Evolutionary conservation across 2,888 invertebrate genomes (phyloP).

Genomic region (Patella ulyssiponensis): DNA sequence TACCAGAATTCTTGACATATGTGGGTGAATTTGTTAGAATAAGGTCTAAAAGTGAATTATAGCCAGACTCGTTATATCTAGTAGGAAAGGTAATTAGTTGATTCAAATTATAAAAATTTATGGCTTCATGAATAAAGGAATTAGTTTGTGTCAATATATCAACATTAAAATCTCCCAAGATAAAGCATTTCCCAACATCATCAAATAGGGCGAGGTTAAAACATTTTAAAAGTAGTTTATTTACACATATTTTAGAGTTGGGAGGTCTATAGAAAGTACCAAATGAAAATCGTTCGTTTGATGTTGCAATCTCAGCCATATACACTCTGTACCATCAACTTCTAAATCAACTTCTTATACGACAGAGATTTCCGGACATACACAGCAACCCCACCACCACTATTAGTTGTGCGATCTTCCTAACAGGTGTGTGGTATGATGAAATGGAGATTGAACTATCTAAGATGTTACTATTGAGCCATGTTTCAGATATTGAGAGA

Average conservation of each 20-base stretch:
- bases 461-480: not conserved
- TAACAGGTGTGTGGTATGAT: not conserved
- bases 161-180: slow-evolving; percentile 10
- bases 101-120: not conserved
- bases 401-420: not conserved
- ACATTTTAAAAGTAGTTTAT: slow-evolving; percentile 3
- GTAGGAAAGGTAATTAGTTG: not conserved
- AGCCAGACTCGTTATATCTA: not conserved
- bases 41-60: not conserved
- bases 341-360: not conserved
- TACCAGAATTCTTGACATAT: not conserved
- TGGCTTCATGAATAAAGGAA: slow-evolving; percentile 4
- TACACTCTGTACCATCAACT: not conserved
- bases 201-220: not conserved
- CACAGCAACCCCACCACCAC: slow-evolving; percentile 8
- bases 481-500: slow-evolving; percentile 1
- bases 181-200: not conserved
- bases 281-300: not conserved
- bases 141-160: not conserved
- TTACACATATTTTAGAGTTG: not conserved
- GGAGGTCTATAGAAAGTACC: slow-evolving; percentile 3
- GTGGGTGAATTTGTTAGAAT: not conserved
- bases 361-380: not conserved
- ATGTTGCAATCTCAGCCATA: not conserved
- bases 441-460: not conserved